Evolutionary conservation across 2,888 invertebrate genomes (phyloP).

Genomic region (Scotopteryx bipunctaria): DNA sequence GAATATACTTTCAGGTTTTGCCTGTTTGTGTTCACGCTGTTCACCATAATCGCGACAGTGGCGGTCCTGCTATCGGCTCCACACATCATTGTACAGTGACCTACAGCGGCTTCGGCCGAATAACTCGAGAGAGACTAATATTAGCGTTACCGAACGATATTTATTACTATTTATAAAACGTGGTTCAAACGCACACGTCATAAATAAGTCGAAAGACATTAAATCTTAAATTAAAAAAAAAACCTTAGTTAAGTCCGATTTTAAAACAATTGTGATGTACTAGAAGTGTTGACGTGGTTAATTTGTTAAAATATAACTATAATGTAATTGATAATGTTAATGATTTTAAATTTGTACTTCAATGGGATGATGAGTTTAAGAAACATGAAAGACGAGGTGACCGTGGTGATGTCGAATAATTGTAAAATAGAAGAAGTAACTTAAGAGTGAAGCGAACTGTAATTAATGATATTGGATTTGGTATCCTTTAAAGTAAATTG

Average conservation of each 20-base stretch:
- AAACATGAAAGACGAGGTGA: constrained; percentile 31
- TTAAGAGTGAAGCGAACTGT: constrained; percentile 27
- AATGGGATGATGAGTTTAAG: constrained; percentile 27
- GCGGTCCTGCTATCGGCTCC: constrained; percentile 96
- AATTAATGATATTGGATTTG: constrained; percentile 45
- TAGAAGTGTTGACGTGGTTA: constrained; percentile 75
- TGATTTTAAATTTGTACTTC: constrained; percentile 34
- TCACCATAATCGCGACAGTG: constrained; percentile 96
- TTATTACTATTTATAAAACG: constrained; percentile 48
- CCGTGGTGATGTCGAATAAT: constrained; percentile 28
- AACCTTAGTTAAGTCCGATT: constrained; percentile 68
- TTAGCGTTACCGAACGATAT: constrained; percentile 45
- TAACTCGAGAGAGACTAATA: constrained; percentile 71
- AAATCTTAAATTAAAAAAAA: constrained; percentile 58
- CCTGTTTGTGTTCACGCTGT: constrained; percentile 96
- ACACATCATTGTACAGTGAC: constrained; percentile 96
- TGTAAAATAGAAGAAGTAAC: constrained; percentile 25
- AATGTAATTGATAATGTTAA: constrained; percentile 38
- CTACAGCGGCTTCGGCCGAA: constrained; percentile 36
- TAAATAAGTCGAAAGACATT: constrained; percentile 68
- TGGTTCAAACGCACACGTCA: constrained; percentile 79
- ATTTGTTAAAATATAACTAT: constrained; percentile 68
- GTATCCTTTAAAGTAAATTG: constrained; percentile 66
- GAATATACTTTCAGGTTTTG: constrained; percentile 87
- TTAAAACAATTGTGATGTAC: constrained; percentile 79